Percentiles rank a stretch among this genome's conserved stretches.
Evolutionary conservation across 2,888 invertebrate genomes (phyloP).

Genomic region (Agrochola lychnidis): DNA sequence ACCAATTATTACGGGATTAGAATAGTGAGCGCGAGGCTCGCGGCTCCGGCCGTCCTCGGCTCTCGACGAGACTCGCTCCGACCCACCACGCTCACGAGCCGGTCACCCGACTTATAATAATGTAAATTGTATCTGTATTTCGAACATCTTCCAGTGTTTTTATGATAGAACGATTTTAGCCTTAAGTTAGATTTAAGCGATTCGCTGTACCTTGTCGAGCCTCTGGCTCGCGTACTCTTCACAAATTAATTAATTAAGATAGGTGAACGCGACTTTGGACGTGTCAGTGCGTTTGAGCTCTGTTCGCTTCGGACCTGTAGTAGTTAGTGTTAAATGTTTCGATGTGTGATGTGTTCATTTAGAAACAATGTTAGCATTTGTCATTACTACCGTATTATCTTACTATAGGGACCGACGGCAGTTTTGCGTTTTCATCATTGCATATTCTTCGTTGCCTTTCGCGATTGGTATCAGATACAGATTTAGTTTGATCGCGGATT

Average conservation of each 20-base stretch:
- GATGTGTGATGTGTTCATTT: constrained; percentile 89
- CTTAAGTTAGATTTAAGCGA: constrained; percentile 85
- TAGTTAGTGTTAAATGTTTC: constrained; percentile 88
- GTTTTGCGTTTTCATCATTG: constrained; percentile 78
- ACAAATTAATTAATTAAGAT: constrained; percentile 87
- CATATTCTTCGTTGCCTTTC: constrained; percentile 85
- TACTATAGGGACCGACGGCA: constrained; percentile 82
- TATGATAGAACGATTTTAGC: constrained; percentile 85
- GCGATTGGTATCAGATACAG: constrained; percentile 79
- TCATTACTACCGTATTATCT: constrained; percentile 79
- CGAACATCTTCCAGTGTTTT: constrained; percentile 89
- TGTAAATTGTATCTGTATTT: constrained; percentile 83
- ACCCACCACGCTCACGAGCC: constrained; percentile 43
- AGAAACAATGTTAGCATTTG: constrained; percentile 85
- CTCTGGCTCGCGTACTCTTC: constrained; percentile 83
- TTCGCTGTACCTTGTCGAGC: constrained; percentile 86
- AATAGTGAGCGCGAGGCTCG: constrained; percentile 63
- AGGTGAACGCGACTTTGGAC: constrained; percentile 81
- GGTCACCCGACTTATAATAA: constrained; percentile 74
- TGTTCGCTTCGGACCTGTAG: constrained; percentile 86
- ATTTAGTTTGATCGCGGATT: constrained; percentile 72
- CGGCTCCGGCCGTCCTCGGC: constrained; percentile 52
- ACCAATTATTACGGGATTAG: constrained; percentile 83
- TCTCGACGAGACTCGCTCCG: constrained; percentile 65
- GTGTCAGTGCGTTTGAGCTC: constrained; percentile 80